Evolutionary conservation across 2,797 vertebrate species (phyloP).

Genomic region (Aselliscus stoliczkanus): DNA sequence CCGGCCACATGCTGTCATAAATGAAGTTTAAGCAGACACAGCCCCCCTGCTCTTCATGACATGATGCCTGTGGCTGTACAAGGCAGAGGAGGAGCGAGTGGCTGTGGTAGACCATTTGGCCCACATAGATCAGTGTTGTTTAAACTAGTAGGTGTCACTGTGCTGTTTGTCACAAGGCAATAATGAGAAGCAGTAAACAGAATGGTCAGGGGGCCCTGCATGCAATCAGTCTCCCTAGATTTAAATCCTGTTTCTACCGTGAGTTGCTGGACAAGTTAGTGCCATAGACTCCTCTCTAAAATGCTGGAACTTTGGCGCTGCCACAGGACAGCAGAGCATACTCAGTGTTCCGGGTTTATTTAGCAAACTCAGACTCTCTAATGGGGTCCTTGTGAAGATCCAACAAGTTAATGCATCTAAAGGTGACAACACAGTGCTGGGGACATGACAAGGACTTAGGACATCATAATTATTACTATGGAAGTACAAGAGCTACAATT

Average conservation of each 20-base stretch:
- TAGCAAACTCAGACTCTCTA: background rate
- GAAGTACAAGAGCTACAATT: background rate
- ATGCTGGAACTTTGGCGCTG: background rate
- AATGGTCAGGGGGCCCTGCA: background rate
- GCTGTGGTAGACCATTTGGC: fast-evolving
- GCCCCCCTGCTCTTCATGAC: background rate
- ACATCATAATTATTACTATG: fast-evolving
- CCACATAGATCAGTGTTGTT: fast-evolving
- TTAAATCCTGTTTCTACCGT: background rate
- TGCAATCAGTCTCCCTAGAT: background rate
- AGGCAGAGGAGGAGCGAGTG: background rate
- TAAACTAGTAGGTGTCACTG: fast-evolving
- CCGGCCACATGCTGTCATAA: background rate
- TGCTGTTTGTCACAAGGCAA: fast-evolving
- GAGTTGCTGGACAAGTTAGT: background rate
- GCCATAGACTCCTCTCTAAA: background rate
- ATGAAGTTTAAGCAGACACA: background rate
- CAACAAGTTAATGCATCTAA: background rate
- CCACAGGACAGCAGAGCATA: background rate
- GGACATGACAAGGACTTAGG: background rate
- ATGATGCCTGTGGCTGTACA: background rate
- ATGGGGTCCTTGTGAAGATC: background rate
- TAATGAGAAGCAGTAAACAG: too few species aligned
- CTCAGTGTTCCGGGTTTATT: background rate
- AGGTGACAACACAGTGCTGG: background rate